Conservation (phyloP, 2,113 vertebrate genomes). For the Bothrops jararaca region DNA sequence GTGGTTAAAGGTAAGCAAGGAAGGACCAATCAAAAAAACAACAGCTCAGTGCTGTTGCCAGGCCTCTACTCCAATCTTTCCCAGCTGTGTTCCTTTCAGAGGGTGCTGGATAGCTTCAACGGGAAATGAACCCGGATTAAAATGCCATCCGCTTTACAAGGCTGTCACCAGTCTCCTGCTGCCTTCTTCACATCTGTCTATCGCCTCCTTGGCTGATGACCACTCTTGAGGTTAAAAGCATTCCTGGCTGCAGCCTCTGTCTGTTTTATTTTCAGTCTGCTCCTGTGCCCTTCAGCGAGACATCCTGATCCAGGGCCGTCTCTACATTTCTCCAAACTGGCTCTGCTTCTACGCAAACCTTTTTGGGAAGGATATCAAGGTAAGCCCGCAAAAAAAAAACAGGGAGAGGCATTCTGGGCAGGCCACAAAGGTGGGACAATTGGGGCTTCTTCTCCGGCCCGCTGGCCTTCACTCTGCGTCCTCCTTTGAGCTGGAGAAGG, state of each 20-base stretch:
- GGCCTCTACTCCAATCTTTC: not conserved
- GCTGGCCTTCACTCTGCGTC: not conserved
- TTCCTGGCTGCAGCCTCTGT: not conserved
- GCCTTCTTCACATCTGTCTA: not conserved
- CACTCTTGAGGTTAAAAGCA: not conserved
- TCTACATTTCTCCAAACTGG: constrained; percentile 97
- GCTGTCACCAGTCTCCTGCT: too few species aligned
- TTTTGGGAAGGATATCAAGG: constrained; percentile 97
- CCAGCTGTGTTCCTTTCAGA: not conserved
- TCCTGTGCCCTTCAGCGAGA: constrained; percentile 94
- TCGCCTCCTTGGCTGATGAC: not conserved
- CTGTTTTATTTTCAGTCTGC: constrained; percentile 73
- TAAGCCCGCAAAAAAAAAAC: constrained; percentile 43
- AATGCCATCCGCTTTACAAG: not conserved
- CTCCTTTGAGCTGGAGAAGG: too few species aligned
- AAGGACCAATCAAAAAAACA: rapidly evolving
- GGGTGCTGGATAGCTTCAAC: not conserved
- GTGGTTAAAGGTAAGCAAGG: constrained; percentile 86
- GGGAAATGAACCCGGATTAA: not conserved
- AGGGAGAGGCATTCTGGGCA: not conserved
- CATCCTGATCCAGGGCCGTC: constrained; percentile 91
- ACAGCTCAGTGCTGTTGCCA: not conserved
- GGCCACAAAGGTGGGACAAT: not conserved
- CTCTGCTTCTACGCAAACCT: constrained; percentile 95
- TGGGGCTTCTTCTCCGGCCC: too few species aligned